Evolutionary conservation across 2,888 invertebrate genomes (phyloP), one percentile per base, ranked within the genome.

Genomic region (Pandemis cinnamomeana): DNA sequence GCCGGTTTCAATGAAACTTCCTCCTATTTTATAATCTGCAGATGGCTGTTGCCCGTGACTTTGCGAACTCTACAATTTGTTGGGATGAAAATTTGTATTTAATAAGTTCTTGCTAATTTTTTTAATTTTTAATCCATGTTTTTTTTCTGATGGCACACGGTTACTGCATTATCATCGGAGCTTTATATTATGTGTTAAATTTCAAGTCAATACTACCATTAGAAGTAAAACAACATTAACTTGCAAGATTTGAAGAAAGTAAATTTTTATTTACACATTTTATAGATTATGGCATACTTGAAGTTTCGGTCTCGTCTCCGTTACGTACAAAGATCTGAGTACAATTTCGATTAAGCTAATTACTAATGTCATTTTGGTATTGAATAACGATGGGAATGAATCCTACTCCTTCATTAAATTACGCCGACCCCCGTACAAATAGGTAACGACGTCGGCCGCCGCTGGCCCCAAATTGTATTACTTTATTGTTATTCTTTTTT

Each of bases 401-500:
- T 87, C 86, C 85, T 82, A 83, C 83, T 85, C 84, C 85, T 89
- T 91, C 90, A 91, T 93, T 89, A 90, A 91, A 91, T 92, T 92
- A 92, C 87, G 85, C 81, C 82, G 82, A 84, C 89, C 92, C 91
- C 86, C 85, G 86, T 84, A 88, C 88, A 89, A 91, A 91, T 88
- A 89, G 86, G 89, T 87, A 89, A 91, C 90, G 87, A 87, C 88
- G 86, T 85, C 86, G 86, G 85, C 85, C 87, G 81, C 79, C 80
- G 86, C 83, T 86, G 84, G 84, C 87, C 86, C 91, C 89, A 92
- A 94, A 93, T 93, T 92, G 90, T 92, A 93, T 93, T 91, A 92
- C 89, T 91, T 92, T 93, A 92, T 92, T 93, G 92, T 92, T 93
- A 91, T 92, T 91, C 87, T 90, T 86, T 84, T 84, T 91, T 89